phyloP scores from a whole-genome alignment of 1,140 invertebrate species.

The Pogonus chalceus region DNA sequence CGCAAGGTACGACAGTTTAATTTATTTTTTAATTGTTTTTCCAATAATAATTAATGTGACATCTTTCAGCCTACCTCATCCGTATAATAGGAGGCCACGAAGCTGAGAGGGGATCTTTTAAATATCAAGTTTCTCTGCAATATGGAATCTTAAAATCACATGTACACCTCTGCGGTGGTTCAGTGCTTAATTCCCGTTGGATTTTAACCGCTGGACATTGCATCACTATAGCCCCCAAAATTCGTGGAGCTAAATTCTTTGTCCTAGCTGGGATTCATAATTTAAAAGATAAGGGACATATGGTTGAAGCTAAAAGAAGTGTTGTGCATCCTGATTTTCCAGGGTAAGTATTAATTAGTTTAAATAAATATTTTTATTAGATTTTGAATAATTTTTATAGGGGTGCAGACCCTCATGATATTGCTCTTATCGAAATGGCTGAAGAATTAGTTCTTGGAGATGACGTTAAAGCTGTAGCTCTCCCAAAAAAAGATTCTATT shows the following conservation, averaged over 20 bases:
- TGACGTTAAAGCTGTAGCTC: slow-evolving; percentile 37
- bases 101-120: slow-evolving; percentile 37
- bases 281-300: slow-evolving; percentile 36
- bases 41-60: no score
- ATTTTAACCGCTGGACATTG: slow-evolving; percentile 47
- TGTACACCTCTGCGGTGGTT: slow-evolving; percentile 48
- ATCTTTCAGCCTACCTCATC: neutral
- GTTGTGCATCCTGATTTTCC: slow-evolving; percentile 40
- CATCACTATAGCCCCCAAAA: slow-evolving; percentile 24
- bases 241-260: slow-evolving; percentile 16
- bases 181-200: slow-evolving; percentile 47
- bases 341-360: slow-evolving; percentile 33
- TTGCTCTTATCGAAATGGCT: slow-evolving; percentile 49
- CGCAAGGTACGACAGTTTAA: no score
- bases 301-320: slow-evolving; percentile 27
- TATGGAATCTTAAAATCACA: slow-evolving; percentile 24
- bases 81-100: slow-evolving; percentile 37
- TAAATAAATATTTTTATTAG: slow-evolving; percentile 8
- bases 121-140: slow-evolving; percentile 48
- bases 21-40: no score
- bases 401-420: slow-evolving; percentile 49
- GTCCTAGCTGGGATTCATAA: slow-evolving; percentile 35
- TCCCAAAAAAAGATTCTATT: slow-evolving; percentile 35
- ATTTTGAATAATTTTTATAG: slow-evolving; percentile 23
- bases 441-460: slow-evolving; percentile 42